phyloP scores from a whole-genome alignment of 2,888 invertebrate genomes.

The Rotaria sp. region DNA sequence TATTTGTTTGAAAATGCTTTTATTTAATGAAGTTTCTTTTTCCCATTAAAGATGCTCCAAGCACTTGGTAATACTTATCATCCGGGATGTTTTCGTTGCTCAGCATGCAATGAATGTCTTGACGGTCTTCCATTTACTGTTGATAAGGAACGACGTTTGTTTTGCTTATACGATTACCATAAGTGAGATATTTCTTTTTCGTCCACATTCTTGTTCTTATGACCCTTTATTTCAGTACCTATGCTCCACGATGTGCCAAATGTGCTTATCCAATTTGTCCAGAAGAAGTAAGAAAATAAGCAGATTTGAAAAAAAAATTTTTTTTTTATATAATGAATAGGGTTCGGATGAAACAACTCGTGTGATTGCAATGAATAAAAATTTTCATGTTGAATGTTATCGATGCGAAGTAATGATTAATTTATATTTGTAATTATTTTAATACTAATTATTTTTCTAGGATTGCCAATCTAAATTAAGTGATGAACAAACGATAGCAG shows the following conservation, averaged over 20 bases:
- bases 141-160: constrained; percentile 93
- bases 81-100: constrained; percentile 95
- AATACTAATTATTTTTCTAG: constrained; percentile 43
- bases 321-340: constrained; percentile 56
- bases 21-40: neutral
- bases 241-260: constrained; percentile 93
- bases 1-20: neutral
- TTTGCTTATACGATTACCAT: constrained; percentile 95
- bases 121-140: constrained; percentile 97
- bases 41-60: constrained; percentile 70
- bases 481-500: constrained; percentile 58
- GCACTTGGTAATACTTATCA: constrained; percentile 99
- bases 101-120: constrained; percentile 89
- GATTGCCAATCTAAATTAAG: constrained; percentile 94
- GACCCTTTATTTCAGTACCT: constrained; percentile 64
- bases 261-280: constrained; percentile 90
- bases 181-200: constrained; percentile 62
- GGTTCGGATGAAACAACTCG: constrained; percentile 95
- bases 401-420: constrained; percentile 69
- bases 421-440: neutral
- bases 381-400: constrained; percentile 97
- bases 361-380: constrained; percentile 96
- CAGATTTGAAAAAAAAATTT: neutral
- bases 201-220: neutral
- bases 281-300: constrained; percentile 56